Evolutionary conservation across 2,797 vertebrate species (phyloP), one percentile per base, ranked within the genome.

Genomic region (Chrosomus eos): DNA sequence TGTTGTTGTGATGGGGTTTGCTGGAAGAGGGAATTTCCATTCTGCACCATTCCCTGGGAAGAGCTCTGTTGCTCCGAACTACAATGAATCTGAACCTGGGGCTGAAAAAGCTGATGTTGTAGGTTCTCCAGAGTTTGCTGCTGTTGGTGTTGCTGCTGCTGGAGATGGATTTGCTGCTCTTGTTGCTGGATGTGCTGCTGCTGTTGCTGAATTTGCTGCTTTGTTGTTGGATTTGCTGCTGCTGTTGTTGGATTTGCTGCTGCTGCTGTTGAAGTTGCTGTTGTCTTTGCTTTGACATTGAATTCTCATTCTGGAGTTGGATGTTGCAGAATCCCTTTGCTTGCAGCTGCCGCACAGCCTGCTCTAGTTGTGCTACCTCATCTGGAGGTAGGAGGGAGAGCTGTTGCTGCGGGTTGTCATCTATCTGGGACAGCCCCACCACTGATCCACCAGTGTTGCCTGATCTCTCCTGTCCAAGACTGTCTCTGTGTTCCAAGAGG

Each of bases 321-420:
- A 99, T 93, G 14, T 91, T 97, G 87, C 94, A 95, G 86, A 95
- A 99, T 67, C 92, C 97, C 70, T 97, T 97, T 3, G 97, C 96
- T 87, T 99, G 98, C 80, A 99, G 95, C 67, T 99, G 97, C 85
- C 98, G 96, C 85, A 99, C 97, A 1, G 97, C 97, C 88, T 95
- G 97, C 91, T 99, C 98, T 28, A 99, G 93, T 92, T 98, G 97
- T 38, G 95, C 96, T 84, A 99, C 97, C 1, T 94, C 95, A 8
- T 97, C 96, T 1, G 95, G 89, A 0, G 97, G 96, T 81, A 98
- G 97, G 78, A 99, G 93, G 19, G 94, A 94, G 82, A 98, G 95
- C 55, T 95, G 94, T 75, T 95, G 96, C 45, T 96, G 96, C 0
- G 96, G 93, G 0, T 95, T 91, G 1, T 96, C 94, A 0, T 96